A percentile compares a stretch with the other conserved stretches of the same genome.
Evolutionary conservation across 2,113 vertebrate genomes (phyloP).

Genomic region (Natator depressus): DNA sequence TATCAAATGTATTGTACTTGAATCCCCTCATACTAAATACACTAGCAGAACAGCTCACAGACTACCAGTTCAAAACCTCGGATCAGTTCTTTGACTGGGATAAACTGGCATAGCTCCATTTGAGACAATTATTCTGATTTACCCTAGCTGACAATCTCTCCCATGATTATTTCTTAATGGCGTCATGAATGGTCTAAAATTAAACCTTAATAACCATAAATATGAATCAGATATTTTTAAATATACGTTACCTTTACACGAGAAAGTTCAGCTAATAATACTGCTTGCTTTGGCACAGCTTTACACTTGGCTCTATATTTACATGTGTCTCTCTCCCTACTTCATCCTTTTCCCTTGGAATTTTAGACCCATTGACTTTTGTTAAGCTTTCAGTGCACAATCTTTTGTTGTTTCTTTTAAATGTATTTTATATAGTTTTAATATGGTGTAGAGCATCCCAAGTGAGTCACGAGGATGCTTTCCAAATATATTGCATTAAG

Average conservation of each 20-base stretch:
- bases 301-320: background rate
- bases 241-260: background rate
- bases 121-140: background rate
- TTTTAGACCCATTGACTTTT: background rate
- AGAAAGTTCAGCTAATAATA: background rate
- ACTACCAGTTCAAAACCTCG: background rate
- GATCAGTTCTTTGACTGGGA: background rate
- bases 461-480: background rate
- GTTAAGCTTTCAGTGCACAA: background rate
- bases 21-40: background rate
- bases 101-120: background rate
- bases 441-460: background rate
- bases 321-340: background rate
- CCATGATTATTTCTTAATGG: background rate
- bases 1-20: background rate
- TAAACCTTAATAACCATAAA: background rate
- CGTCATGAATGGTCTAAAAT: background rate
- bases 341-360: background rate
- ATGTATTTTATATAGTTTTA: background rate
- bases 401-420: background rate
- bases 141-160: background rate
- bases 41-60: background rate
- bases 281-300: background rate
- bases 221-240: background rate
- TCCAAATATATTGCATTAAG: background rate